A percentile compares a stretch with the other conserved stretches of the same genome.
Evolutionary conservation across 2,888 invertebrate species (phyloP).

Genomic region (Phanerotoma sp.): DNA sequence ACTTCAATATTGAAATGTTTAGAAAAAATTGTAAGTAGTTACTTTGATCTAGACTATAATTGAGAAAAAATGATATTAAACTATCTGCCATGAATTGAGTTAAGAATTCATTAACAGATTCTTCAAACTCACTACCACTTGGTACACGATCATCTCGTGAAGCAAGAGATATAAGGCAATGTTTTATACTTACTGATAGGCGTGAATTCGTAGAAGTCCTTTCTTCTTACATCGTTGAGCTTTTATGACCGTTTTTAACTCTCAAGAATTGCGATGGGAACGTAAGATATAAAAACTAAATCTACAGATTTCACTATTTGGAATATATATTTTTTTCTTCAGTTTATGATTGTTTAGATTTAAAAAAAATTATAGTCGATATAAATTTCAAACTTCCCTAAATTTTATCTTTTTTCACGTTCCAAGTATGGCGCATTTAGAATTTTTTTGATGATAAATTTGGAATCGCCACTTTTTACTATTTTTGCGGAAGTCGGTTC

Average conservation of each 20-base stretch:
- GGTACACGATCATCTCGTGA: neutral
- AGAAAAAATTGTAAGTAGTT: too few relatives aligned
- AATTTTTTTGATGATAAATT: too few relatives aligned
- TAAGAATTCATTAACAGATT: slow-evolving; percentile 10
- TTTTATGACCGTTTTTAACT: slow-evolving; percentile 36
- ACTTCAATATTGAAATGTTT: too few relatives aligned
- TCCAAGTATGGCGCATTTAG: too few relatives aligned
- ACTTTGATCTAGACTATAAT: too few relatives aligned
- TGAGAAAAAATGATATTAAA: too few relatives aligned
- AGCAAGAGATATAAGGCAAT: slow-evolving; percentile 1
- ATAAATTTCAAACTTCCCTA: too few relatives aligned
- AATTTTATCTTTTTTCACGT: too few relatives aligned
- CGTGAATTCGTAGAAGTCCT: slow-evolving; percentile 43
- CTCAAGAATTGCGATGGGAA: slow-evolving; percentile 37
- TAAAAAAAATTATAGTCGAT: too few relatives aligned
- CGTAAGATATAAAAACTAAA: slow-evolving; percentile 40
- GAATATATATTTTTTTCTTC: neutral
- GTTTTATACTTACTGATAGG: slow-evolving; percentile 20
- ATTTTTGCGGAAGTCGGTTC: too few relatives aligned
- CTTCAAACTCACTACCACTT: slow-evolving; percentile 10
- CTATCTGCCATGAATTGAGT: too few relatives aligned
- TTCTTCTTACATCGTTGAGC: slow-evolving; percentile 28
- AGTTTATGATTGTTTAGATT: neutral
- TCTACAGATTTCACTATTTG: neutral
- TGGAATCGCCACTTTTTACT: too few relatives aligned